Evolutionary conservation across 2,797 vertebrate genomes (phyloP).

Genomic region (Neoniphon sammara): DNA sequence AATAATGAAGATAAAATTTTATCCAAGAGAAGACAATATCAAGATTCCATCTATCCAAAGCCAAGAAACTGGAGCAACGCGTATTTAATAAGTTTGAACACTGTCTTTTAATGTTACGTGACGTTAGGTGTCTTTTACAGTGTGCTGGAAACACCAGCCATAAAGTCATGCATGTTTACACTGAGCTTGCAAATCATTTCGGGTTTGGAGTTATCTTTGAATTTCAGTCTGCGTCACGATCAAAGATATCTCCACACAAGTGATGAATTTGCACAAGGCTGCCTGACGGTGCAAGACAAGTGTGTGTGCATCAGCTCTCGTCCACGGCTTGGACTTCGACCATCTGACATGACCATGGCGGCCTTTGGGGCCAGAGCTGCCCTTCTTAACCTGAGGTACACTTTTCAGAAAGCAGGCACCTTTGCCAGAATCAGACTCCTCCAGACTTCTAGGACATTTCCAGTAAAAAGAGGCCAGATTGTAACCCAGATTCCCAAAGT

Average conservation of each 20-base stretch:
- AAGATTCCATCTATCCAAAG: accelerated
- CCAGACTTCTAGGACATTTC: slow-evolving; percentile 41
- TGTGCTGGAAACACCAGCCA: background rate
- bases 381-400: slow-evolving; percentile 67
- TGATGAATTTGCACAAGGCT: background rate
- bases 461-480: slow-evolving; percentile 59
- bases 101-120: background rate
- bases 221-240: background rate
- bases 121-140: background rate
- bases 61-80: background rate
- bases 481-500: slow-evolving; percentile 78
- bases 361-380: slow-evolving; percentile 63
- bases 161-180: background rate
- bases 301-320: slow-evolving; percentile 23
- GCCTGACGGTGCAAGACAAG: background rate
- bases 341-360: slow-evolving; percentile 39
- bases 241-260: background rate
- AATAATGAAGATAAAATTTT: too few species aligned
- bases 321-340: background rate
- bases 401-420: slow-evolving; percentile 52
- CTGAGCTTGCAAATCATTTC: background rate
- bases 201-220: background rate
- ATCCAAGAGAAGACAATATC: too few species aligned
- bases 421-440: slow-evolving; percentile 49
- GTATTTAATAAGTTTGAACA: background rate